Evolutionary conservation across 2,888 invertebrate species (phyloP), one percentile per base, ranked within the genome.

Genomic region (Drosophila mimetica): DNA sequence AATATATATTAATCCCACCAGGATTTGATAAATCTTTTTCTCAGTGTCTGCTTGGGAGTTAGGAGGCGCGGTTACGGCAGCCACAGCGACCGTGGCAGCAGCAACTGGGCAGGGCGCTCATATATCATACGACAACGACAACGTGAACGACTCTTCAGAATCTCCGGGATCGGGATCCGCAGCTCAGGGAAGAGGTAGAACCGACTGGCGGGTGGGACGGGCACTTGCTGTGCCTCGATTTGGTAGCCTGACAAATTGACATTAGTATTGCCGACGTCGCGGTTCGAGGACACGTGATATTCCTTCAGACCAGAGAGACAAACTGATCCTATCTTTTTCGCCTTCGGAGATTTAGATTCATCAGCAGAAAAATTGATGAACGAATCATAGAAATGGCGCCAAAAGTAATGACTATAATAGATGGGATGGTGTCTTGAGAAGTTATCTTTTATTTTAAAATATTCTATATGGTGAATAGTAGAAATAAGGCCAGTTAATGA

Each of bases 181-280:
- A 30, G 51, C 16, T 22, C 63, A 16, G 42, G 48, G 41, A 20
- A 30, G 48, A 50, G 37, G 36, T 16, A 46, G 25, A 50, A 44
- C 16, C 25, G 44, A 11, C 44, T 36, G 16, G n/a, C 34, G 70
- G 70, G 57, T 51, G 71, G 36, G 71, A 30, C 52, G 61, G 71
- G 34, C 46, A 46, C 76, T 75, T 60, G 83, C 71, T 79, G 52
- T 71, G 71, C 60, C 77, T 75, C 76, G 74, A 76, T 86, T 71
- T 83, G 87, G 85, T 86, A 80, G 85, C 74, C 76, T 75, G 74
- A 81, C 86, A 81, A 81, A 86, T 86, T 84, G 81, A 75, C 81
- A 83, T 81, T 79, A 83, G 66, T 69, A 82, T 78, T 79, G 79
- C 74, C 53, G 69, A 51, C 60, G 59, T 58, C 59, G 65, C 42